Percentiles rank a stretch among this genome's conserved stretches.
Evolutionary conservation across 2,888 invertebrate genomes (phyloP).

Genomic region (Zygogramma bicolorata): DNA sequence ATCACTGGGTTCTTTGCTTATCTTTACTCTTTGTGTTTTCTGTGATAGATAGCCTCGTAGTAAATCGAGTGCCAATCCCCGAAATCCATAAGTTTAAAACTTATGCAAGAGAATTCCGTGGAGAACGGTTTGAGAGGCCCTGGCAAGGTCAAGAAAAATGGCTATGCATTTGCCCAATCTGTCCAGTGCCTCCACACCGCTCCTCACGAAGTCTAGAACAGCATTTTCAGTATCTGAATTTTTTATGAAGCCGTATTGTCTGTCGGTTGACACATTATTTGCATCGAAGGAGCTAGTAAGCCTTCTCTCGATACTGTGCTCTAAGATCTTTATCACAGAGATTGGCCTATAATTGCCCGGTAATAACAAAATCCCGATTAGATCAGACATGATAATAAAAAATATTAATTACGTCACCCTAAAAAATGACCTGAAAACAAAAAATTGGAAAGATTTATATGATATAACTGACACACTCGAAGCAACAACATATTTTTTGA

Average conservation of each 20-base stretch:
- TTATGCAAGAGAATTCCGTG: conserved; percentile 3
- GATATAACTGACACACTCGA: too few relatives aligned
- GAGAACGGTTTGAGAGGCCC: neutral
- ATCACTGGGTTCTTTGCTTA: neutral
- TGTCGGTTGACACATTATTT: neutral
- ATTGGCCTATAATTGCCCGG: too few relatives aligned
- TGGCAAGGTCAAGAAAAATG: neutral
- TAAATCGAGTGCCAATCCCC: neutral
- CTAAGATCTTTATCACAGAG: neutral
- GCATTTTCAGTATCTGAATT: conserved; percentile 6
- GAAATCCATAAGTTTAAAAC: neutral
- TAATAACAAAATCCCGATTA: too few relatives aligned
- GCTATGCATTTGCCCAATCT: neutral
- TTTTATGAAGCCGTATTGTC: neutral
- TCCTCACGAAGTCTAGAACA: neutral
- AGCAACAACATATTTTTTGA: too few relatives aligned
- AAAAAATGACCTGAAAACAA: too few relatives aligned
- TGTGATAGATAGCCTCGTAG: neutral
- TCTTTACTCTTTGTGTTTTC: conserved; percentile 10
- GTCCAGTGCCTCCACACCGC: neutral
- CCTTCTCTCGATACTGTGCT: neutral
- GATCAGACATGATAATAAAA: too few relatives aligned
- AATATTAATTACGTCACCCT: too few relatives aligned
- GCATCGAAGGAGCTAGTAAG: neutral
- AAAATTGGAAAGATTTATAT: too few relatives aligned